Conservation (phyloP, 2,888 invertebrate species). For the Dastarcus helophoroides region DNA sequence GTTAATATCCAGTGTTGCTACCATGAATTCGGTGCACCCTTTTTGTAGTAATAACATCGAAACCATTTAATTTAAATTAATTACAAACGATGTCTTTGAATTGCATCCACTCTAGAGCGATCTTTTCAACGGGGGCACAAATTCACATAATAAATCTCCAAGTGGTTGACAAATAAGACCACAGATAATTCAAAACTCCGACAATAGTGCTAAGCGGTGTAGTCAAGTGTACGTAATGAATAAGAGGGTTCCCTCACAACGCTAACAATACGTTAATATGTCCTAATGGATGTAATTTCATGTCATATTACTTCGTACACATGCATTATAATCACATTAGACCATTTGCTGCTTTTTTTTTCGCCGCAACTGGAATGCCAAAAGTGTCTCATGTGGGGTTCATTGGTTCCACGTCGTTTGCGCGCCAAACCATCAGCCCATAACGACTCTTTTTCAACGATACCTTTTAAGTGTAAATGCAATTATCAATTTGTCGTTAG, state of each 20-base stretch:
- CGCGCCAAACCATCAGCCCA: constrained; percentile 8
- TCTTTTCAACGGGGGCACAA: no score
- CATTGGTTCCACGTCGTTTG: constrained; percentile 9
- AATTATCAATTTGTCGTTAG: no score
- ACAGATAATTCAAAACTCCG: no score
- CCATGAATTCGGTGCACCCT: no score
- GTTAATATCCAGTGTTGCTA: no score
- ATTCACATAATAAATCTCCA: constrained; percentile 27
- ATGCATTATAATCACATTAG: constrained; percentile 26
- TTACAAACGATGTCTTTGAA: no score
- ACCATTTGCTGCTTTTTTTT: constrained; percentile 13
- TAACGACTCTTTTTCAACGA: no score
- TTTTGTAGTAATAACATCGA: no score
- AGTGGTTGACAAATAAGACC: constrained; percentile 26
- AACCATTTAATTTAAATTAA: no score
- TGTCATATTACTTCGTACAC: constrained; percentile 23
- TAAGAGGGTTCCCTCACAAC: constrained; percentile 22
- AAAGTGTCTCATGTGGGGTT: constrained; percentile 10
- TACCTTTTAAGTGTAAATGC: no score
- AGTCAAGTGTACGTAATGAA: constrained; percentile 26
- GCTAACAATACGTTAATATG: constrained; percentile 26
- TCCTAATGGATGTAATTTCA: constrained; percentile 25
- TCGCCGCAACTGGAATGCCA: constrained; percentile 10
- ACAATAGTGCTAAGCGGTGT: constrained; percentile 16
- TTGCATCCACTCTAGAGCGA: no score